These are phyloP conservation scores for Xestobium rufovillosum DNA, from an alignment of 2,888 invertebrate species.

Conservation along the genomic window DNA sequence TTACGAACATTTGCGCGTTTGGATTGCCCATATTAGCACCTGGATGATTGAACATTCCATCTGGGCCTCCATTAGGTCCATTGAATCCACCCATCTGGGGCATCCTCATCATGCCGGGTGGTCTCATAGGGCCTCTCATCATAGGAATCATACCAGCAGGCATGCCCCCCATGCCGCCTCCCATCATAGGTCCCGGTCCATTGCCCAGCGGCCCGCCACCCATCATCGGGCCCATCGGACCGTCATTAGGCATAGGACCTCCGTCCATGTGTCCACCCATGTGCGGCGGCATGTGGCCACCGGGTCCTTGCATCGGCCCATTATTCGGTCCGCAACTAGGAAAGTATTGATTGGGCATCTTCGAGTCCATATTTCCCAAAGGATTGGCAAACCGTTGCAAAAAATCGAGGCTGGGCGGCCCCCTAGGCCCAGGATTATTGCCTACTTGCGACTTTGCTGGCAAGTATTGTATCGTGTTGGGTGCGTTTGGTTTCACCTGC, in stretches of 20 bases:
- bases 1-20: slow-evolving; percentile 52
- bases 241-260: slow-evolving; percentile 35
- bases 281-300: slow-evolving; percentile 41
- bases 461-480: slow-evolving; percentile 96
- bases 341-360: slow-evolving; percentile 66
- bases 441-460: slow-evolving; percentile 85
- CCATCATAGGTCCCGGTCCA: slow-evolving; percentile 37
- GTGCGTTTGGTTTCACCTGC: slow-evolving; percentile 92
- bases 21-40: slow-evolving; percentile 42
- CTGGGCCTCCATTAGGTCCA: slow-evolving; percentile 36
- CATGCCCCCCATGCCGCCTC: slow-evolving; percentile 43
- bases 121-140: slow-evolving; percentile 41
- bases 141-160: slow-evolving; percentile 42
- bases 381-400: slow-evolving; percentile 83
- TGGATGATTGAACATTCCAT: slow-evolving; percentile 34
- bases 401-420: slow-evolving; percentile 84
- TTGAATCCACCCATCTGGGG: slow-evolving; percentile 42
- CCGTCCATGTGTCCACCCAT: slow-evolving; percentile 45
- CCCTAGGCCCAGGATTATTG: slow-evolving; percentile 68
- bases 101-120: slow-evolving; percentile 41
- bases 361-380: slow-evolving; percentile 60
- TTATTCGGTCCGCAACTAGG: slow-evolving; percentile 51
- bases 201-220: slow-evolving; percentile 46
- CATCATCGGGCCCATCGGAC: slow-evolving; percentile 42
- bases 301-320: slow-evolving; percentile 43